A percentile compares a stretch with the other conserved stretches of the same genome.
phyloP scores from a whole-genome alignment of 2,888 invertebrate genomes.

The Zele albiditarsus region DNA sequence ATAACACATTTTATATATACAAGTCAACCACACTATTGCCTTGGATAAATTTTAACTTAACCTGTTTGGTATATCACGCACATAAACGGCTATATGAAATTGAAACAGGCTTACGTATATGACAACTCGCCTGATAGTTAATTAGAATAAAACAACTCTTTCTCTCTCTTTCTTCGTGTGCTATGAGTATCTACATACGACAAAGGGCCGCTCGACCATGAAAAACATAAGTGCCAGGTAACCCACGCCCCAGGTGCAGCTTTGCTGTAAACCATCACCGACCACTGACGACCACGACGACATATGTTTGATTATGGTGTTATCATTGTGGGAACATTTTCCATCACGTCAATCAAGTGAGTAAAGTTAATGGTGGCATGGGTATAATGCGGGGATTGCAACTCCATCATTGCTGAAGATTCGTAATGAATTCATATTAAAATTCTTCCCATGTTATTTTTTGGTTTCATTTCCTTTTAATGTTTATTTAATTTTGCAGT shows the following conservation, averaged over 20 bases:
- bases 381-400: no score
- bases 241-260: conserved; percentile 62
- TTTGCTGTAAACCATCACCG: background rate
- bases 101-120: conserved; percentile 31
- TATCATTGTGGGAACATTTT: conserved; percentile 66
- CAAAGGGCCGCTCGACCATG: conserved; percentile 58
- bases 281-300: conserved; percentile 53
- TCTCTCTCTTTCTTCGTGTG: conserved; percentile 26
- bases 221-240: conserved; percentile 58
- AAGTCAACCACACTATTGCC: background rate
- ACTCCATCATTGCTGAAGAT: no score
- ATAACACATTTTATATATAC: background rate
- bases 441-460: no score
- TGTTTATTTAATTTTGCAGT: no score
- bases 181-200: conserved; percentile 52
- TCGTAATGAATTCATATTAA: no score
- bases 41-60: background rate
- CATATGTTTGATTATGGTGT: conserved; percentile 65
- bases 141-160: conserved; percentile 56
- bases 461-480: no score
- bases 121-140: conserved; percentile 47
- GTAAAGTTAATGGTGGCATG: background rate
- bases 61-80: background rate
- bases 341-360: conserved; percentile 11
- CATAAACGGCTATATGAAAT: conserved; percentile 23